Conservation (phyloP, 2,113 vertebrate species). For the Hemiscyllium ocellatum region DNA sequence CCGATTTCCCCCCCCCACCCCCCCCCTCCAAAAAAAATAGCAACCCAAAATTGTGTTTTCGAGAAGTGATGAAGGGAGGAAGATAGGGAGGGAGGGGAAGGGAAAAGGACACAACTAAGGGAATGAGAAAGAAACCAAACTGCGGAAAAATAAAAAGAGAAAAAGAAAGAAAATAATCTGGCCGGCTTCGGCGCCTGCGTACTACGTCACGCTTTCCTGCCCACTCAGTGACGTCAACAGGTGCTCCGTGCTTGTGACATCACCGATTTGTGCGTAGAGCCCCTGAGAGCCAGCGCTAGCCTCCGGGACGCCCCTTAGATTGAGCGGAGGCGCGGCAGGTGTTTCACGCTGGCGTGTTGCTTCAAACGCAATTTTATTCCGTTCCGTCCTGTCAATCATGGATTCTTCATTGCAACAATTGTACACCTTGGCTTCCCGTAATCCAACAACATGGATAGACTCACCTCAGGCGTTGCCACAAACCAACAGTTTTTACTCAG, state of each 20-base stretch:
- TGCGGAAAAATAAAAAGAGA: constrained; percentile 30
- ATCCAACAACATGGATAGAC: too few species aligned
- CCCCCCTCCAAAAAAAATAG: not conserved
- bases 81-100: not conserved
- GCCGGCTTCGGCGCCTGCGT: constrained; percentile 28
- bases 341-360: too few species aligned
- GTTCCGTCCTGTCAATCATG: too few species aligned
- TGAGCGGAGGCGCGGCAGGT: too few species aligned
- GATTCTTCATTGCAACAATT: too few species aligned
- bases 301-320: not conserved
- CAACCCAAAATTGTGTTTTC: not conserved
- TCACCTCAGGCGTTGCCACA: too few species aligned
- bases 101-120: not conserved
- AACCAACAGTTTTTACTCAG: too few species aligned
- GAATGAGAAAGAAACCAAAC: constrained; percentile 33
- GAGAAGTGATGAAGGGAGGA: not conserved
- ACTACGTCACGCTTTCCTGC: constrained; percentile 22
- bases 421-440: too few species aligned
- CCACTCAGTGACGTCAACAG: constrained; percentile 28
- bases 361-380: too few species aligned
- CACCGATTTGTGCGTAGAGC: not conserved
- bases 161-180: constrained; percentile 34
- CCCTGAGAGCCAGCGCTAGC: too few species aligned
- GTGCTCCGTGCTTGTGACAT: constrained; percentile 19
- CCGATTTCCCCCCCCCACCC: not conserved